A percentile compares a stretch with the other conserved stretches of the same genome.
These are phyloP conservation scores for Sphinx pinastri DNA, from an alignment of 2,888 invertebrate species.

Conservation along the genomic window DNA sequence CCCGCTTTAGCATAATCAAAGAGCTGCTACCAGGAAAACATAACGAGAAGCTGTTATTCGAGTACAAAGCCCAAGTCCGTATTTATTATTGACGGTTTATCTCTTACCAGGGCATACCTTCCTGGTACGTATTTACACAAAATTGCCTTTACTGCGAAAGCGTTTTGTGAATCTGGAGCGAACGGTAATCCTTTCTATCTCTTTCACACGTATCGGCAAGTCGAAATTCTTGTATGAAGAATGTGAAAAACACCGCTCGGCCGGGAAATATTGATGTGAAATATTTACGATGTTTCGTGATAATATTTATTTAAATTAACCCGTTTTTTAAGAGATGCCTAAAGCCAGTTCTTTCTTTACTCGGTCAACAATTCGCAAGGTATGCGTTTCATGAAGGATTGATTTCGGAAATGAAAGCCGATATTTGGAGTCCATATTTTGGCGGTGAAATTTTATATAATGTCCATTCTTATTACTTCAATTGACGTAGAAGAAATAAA, in stretches of 20 bases:
- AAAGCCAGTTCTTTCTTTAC: neutral
- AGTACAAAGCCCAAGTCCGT: constrained; percentile 24
- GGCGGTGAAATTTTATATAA: too few relatives aligned
- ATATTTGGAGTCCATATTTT: neutral
- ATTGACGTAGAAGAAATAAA: too few relatives aligned
- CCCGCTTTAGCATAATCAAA: neutral
- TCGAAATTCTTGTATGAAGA: constrained; percentile 13
- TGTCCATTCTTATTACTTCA: too few relatives aligned
- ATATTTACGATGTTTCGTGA: neutral
- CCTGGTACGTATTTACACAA: constrained; percentile 54
- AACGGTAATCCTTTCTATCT: constrained; percentile 49
- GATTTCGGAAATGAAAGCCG: neutral
- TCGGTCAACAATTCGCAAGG: too few relatives aligned
- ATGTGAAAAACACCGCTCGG: constrained; percentile 8
- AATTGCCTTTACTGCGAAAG: constrained; percentile 59
- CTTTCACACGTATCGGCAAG: neutral
- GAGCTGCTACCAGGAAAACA: constrained; percentile 39
- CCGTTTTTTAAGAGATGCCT: neutral
- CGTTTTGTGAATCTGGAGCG: constrained; percentile 54
- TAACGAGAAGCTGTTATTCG: constrained; percentile 34
- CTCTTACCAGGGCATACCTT: constrained; percentile 40
- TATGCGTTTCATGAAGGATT: too few relatives aligned
- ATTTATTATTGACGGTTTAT: constrained; percentile 26
- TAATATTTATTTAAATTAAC: neutral
- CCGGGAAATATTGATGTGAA: neutral